Percentiles rank a stretch among this genome's conserved stretches.
Conservation (phyloP, 2,113 vertebrate genomes). For the Geococcyx californianus region DNA sequence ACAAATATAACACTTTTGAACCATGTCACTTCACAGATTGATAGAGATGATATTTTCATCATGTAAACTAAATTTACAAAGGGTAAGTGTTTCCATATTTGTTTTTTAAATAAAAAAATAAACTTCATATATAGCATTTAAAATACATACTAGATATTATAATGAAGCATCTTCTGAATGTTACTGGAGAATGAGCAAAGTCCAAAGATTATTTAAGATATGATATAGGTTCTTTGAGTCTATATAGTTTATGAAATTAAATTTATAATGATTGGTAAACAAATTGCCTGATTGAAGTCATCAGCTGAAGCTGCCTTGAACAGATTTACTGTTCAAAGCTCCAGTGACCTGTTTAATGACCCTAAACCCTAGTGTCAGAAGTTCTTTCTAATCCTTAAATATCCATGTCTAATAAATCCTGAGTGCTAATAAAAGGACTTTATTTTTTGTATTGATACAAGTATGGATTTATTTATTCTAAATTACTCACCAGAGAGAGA, state of each 20-base stretch:
- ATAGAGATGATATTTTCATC: background rate
- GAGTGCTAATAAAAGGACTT: conserved; percentile 66
- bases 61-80: background rate
- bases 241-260: background rate
- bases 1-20: background rate
- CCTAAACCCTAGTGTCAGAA: conserved; percentile 80
- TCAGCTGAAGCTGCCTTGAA: conserved; percentile 37
- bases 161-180: background rate
- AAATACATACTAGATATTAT: background rate
- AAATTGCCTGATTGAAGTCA: conserved; percentile 60
- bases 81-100: background rate
- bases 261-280: conserved; percentile 45
- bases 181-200: background rate
- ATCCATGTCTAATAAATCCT: conserved; percentile 78
- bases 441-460: conserved; percentile 75
- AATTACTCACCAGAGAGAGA: conserved; percentile 78
- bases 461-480: conserved; percentile 84
- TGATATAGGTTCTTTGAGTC: background rate
- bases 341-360: conserved; percentile 80
- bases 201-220: background rate
- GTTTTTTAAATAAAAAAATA: background rate
- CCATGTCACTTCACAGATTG: background rate
- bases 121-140: background rate
- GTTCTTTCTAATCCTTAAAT: conserved; percentile 80
- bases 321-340: conserved; percentile 72